Percentiles rank a stretch among this genome's conserved stretches.
Conservation (phyloP, 2,113 vertebrate species). For the Centropristis striata region DNA sequence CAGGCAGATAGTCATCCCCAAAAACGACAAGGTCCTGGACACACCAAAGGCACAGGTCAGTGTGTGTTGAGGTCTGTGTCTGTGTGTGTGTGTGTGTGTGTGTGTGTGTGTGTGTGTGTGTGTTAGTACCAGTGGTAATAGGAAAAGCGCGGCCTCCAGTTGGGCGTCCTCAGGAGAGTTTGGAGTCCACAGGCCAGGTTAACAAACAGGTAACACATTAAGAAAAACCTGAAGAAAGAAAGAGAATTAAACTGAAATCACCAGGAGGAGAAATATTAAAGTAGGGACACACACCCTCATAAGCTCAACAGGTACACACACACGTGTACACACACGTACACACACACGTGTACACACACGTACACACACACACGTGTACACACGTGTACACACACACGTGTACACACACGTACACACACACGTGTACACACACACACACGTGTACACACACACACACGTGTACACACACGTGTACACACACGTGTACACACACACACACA, state of each 20-base stretch:
- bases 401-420: no score
- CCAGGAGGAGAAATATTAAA: not conserved
- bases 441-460: not conserved
- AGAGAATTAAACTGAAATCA: not conserved
- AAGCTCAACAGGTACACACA: not conserved
- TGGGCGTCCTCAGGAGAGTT: constrained; percentile 92
- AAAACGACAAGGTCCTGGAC: constrained; percentile 90
- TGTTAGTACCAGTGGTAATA: constrained; percentile 92
- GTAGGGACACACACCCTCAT: not conserved
- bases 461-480: constrained; percentile 24
- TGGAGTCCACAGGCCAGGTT: constrained; percentile 94
- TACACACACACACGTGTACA: constrained; percentile 17
- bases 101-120: not conserved
- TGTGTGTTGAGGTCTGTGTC: not conserved
- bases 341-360: constrained; percentile 7
- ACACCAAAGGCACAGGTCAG: constrained; percentile 33
- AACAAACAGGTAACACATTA: constrained; percentile 96
- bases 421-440: not conserved
- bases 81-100: not conserved
- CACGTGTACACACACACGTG: no score
- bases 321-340: not conserved
- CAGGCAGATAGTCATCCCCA: constrained; percentile 93
- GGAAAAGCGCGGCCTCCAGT: constrained; percentile 94
- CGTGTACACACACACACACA: not conserved
- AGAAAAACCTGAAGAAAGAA: constrained; percentile 89